These are phyloP conservation scores for Pteronura brasiliensis DNA, from an alignment of 2,113 vertebrate species.

Conservation along the genomic window DNA sequence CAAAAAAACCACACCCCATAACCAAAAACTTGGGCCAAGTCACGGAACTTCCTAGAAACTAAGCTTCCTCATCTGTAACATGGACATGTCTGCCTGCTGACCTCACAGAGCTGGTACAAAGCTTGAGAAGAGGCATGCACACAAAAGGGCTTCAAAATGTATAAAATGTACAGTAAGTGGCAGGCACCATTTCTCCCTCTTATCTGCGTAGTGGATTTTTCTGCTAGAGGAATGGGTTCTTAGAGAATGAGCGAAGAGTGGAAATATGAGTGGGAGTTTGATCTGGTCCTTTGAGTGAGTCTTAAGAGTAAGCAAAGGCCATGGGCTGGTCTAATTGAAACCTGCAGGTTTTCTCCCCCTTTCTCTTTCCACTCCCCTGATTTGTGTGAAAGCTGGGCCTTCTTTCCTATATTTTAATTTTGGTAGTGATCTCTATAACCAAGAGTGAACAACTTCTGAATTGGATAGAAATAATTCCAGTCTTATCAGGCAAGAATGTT, in stretches of 20 bases:
- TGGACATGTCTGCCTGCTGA: not conserved
- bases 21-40: not conserved
- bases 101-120: not conserved
- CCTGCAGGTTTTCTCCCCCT: not conserved
- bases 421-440: not conserved
- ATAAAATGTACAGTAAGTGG: not conserved
- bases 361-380: not conserved
- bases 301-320: not conserved
- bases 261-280: not conserved
- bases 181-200: not conserved
- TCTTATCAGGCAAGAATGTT: slow-evolving; percentile 67
- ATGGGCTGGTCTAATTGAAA: not conserved
- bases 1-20: not conserved
- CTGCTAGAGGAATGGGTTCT: not conserved
- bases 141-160: not conserved
- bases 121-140: not conserved
- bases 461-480: slow-evolving; percentile 75
- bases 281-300: not conserved
- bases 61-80: not conserved
- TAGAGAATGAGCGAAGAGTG: not conserved
- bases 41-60: not conserved
- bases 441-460: slow-evolving; percentile 55
- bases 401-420: not conserved
- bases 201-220: not conserved
- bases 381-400: not conserved